A percentile compares a stretch with the other conserved stretches of the same genome.
These are phyloP conservation scores for Heloderma charlesbogerti DNA, from an alignment of 2,113 vertebrate genomes.

Conservation along the genomic window DNA sequence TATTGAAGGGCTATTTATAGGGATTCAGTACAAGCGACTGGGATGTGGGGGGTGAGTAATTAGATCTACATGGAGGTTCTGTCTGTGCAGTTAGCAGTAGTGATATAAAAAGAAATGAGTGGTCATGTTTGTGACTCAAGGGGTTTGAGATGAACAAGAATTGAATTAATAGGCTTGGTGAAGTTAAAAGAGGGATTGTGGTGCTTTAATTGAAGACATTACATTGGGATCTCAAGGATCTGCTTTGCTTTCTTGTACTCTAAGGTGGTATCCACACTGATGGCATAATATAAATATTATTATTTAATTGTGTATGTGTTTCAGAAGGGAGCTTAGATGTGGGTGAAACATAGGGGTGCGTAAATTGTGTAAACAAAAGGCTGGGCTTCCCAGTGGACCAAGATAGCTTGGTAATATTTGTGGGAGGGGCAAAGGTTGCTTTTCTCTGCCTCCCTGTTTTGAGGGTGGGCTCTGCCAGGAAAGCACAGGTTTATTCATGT, in stretches of 20 bases:
- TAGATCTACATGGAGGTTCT: not conserved
- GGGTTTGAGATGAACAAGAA: no score
- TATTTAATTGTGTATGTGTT: not conserved
- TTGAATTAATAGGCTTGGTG: no score
- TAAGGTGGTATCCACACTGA: not conserved
- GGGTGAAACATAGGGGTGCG: no score
- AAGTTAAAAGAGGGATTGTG: not conserved
- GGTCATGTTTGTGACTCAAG: not conserved
- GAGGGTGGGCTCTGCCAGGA: not conserved
- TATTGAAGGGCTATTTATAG: not conserved
- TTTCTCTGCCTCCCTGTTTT: constrained; percentile 33
- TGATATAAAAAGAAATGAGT: not conserved
- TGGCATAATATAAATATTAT: not conserved
- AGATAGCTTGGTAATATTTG: constrained; percentile 20
- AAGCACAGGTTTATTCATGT: not conserved
- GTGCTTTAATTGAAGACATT: not conserved
- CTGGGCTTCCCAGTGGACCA: constrained; percentile 17
- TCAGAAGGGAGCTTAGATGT: no score
- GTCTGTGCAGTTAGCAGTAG: not conserved
- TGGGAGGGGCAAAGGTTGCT: not conserved
- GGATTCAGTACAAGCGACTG: not conserved
- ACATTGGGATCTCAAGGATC: not conserved
- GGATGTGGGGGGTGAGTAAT: not conserved
- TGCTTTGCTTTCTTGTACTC: not conserved
- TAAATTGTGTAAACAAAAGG: constrained; percentile 5